These are phyloP conservation scores for Eugnorisma glareosa DNA, from an alignment of 2,888 invertebrate genomes.

Conservation along the genomic window DNA sequence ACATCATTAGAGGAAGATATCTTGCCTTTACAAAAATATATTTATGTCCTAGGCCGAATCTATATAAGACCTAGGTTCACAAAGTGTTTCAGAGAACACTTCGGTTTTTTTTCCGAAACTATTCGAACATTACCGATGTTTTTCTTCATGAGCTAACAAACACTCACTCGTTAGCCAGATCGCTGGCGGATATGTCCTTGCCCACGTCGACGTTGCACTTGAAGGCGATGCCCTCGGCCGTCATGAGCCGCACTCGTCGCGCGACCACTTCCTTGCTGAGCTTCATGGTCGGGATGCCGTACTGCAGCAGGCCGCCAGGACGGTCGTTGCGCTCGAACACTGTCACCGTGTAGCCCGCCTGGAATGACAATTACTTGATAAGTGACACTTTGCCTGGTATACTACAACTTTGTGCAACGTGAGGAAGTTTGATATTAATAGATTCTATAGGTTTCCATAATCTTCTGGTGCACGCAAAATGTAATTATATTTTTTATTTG, in stretches of 20 bases:
- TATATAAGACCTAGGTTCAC: no score
- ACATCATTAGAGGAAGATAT: no score
- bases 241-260: conserved; percentile 95
- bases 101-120: neutral
- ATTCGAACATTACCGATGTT: neutral
- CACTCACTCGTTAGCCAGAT: conserved; percentile 91
- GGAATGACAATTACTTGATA: neutral
- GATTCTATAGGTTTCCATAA: no score
- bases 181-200: conserved; percentile 95
- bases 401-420: neutral
- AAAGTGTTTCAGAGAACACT: neutral
- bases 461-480: no score
- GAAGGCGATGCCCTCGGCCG: conserved; percentile 97
- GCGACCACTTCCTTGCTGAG: conserved; percentile 98
- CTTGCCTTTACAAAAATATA: no score
- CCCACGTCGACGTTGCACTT: conserved; percentile 97
- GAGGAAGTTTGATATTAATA: neutral
- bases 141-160: no score
- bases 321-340: conserved; percentile 99
- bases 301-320: conserved; percentile 98
- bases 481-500: no score
- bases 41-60: no score
- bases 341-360: conserved; percentile 98
- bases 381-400: neutral
- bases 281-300: conserved; percentile 99